These are phyloP conservation scores for Drosophila rhopaloa DNA, from an alignment of 1,140 invertebrate species.

Conservation along the genomic window DNA sequence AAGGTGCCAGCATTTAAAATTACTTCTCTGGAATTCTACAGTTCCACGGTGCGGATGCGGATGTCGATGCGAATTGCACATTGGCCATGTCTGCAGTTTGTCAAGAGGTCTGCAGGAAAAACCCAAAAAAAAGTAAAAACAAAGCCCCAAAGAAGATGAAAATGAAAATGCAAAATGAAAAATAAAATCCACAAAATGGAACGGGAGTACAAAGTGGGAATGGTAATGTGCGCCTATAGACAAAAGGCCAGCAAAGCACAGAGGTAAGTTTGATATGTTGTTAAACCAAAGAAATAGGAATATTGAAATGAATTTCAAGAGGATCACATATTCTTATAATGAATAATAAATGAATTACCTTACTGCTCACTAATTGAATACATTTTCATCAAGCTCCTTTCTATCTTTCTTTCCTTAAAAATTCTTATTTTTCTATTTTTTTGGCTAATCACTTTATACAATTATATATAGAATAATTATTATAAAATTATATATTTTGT, in stretches of 20 bases:
- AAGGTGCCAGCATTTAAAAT: conserved; percentile 38
- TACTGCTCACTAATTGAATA: too few relatives aligned
- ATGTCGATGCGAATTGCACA: conserved; percentile 55
- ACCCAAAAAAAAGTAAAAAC: conserved; percentile 37
- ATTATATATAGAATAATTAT: too few relatives aligned
- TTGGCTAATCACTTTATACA: too few relatives aligned
- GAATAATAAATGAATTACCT: too few relatives aligned
- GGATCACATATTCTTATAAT: too few relatives aligned
- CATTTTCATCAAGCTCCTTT: too few relatives aligned
- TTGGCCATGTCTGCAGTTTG: conserved; percentile 70
- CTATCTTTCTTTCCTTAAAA: too few relatives aligned
- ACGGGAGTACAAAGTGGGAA: conserved; percentile 50
- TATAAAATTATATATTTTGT: too few relatives aligned
- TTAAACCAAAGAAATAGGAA: too few relatives aligned
- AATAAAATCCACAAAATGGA: conserved; percentile 27
- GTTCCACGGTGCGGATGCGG: conserved; percentile 38
- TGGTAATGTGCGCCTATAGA: conserved; percentile 68
- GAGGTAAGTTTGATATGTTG: conserved; percentile 28
- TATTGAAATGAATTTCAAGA: too few relatives aligned
- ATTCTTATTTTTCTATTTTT: too few relatives aligned
- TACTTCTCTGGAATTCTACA: conserved; percentile 30
- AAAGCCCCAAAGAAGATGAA: conserved; percentile 37
- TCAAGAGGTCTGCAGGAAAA: conserved; percentile 60
- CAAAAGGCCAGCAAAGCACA: conserved; percentile 26
- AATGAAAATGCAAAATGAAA: conserved; percentile 30